Evolutionary conservation across 2,888 invertebrate genomes (phyloP).

Genomic region (Ischnus inquisitorius): DNA sequence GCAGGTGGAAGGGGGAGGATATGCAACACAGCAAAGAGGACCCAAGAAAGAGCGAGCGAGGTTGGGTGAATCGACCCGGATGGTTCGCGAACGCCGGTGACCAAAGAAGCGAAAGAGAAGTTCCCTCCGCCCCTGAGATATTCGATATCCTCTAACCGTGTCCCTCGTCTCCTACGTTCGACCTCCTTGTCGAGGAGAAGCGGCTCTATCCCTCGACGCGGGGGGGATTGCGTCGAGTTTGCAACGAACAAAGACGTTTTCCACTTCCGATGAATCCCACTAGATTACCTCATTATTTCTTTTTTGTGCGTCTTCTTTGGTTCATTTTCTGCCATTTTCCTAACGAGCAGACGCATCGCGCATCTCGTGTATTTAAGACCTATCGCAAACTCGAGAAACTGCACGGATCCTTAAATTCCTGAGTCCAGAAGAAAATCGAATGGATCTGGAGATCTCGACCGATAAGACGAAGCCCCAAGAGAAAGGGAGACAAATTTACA

Average conservation of each 20-base stretch:
- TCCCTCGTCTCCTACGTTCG: conserved; percentile 43
- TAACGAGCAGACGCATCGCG: neutral
- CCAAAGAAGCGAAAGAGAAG: conserved; percentile 46
- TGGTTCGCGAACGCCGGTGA: conserved; percentile 55
- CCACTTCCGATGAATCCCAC: conserved; percentile 58
- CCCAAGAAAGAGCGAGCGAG: conserved; percentile 28
- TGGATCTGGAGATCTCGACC: neutral
- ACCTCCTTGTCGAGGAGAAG: conserved; percentile 49
- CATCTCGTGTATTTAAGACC: neutral
- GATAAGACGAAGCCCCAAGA: conserved; percentile 4
- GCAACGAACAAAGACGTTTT: conserved; percentile 68
- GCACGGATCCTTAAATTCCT: no score
- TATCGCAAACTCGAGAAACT: neutral
- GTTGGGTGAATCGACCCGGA: conserved; percentile 63
- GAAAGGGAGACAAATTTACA: conserved; percentile 12
- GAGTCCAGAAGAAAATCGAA: no score
- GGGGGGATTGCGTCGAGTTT: conserved; percentile 37
- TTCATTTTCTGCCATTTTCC: neutral
- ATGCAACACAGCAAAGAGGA: conserved; percentile 7
- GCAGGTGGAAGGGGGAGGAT: conserved; percentile 25
- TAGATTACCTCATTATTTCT: neutral
- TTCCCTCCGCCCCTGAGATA: conserved; percentile 49
- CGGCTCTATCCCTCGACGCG: conserved; percentile 14
- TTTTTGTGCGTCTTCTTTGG: no score
- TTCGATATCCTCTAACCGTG: conserved; percentile 63